Evolutionary conservation across 2,797 vertebrate species (phyloP).

Genomic region (Eleutherodactylus coqui): DNA sequence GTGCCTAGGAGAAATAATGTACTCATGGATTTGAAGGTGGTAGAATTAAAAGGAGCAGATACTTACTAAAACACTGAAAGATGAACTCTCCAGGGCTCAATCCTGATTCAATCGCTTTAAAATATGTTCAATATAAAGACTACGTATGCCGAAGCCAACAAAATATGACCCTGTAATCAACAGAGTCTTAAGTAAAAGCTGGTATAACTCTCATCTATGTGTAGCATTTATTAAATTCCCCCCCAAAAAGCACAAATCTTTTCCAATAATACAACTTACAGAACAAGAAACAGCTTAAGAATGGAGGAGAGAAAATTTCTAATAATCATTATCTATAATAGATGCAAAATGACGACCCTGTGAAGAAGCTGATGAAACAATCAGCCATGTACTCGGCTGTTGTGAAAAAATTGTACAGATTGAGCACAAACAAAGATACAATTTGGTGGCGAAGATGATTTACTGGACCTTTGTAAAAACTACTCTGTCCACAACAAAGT

Average conservation of each 20-base stretch:
- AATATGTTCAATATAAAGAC: neutral
- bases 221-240: neutral
- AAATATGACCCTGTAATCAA: neutral
- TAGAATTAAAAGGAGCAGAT: neutral
- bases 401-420: no score
- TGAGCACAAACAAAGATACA: no score
- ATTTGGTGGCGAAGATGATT: no score
- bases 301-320: neutral
- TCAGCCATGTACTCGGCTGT: no score
- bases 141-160: neutral
- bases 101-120: neutral
- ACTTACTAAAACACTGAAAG: neutral
- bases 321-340: no score
- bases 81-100: constrained; percentile 9
- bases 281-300: neutral
- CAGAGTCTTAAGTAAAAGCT: neutral
- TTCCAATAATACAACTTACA: neutral
- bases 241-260: neutral
- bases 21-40: neutral
- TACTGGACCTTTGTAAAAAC: no score
- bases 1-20: constrained; percentile 17
- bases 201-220: neutral
- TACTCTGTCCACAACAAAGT: no score
- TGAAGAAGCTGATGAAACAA: no score
- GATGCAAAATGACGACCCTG: no score